Evolutionary conservation across 2,797 vertebrate species (phyloP).

Genomic region (Gobio occitaniae): DNA sequence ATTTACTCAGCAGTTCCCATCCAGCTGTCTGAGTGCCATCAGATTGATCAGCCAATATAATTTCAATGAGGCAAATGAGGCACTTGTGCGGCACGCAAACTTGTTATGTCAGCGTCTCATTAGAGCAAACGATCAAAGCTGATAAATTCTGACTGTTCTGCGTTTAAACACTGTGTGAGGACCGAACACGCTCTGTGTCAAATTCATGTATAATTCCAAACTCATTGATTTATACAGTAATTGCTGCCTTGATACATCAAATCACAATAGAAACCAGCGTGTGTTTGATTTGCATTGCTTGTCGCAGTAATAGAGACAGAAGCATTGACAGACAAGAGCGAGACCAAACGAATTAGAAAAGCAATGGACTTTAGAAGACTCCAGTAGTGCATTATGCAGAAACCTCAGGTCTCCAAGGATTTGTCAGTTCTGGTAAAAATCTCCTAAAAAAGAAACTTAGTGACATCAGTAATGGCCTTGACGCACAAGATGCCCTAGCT

Average conservation of each 20-base stretch:
- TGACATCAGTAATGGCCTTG: not conserved
- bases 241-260: constrained; percentile 46
- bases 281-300: constrained; percentile 29
- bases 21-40: constrained; percentile 27
- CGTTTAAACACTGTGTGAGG: constrained; percentile 15
- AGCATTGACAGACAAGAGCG: constrained; percentile 4
- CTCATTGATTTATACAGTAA: constrained; percentile 46
- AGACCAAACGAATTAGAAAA: constrained; percentile 6
- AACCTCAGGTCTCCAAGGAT: not conserved
- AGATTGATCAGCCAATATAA: constrained; percentile 41
- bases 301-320: not conserved
- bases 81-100: constrained; percentile 1
- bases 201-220: constrained; percentile 36
- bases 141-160: constrained; percentile 36
- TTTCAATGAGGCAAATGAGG: constrained; percentile 35
- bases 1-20: not conserved
- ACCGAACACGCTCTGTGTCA: not conserved
- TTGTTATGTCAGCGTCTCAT: constrained; percentile 30
- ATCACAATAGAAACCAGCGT: constrained; percentile 46
- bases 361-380: not conserved
- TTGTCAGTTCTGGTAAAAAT: not conserved
- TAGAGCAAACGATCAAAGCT: constrained; percentile 30
- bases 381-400: constrained; percentile 11
- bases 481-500: not conserved
- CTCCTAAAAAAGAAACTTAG: constrained; percentile 1